Conservation (phyloP, 1,140 invertebrate genomes). For the Heliothis virescens region DNA sequence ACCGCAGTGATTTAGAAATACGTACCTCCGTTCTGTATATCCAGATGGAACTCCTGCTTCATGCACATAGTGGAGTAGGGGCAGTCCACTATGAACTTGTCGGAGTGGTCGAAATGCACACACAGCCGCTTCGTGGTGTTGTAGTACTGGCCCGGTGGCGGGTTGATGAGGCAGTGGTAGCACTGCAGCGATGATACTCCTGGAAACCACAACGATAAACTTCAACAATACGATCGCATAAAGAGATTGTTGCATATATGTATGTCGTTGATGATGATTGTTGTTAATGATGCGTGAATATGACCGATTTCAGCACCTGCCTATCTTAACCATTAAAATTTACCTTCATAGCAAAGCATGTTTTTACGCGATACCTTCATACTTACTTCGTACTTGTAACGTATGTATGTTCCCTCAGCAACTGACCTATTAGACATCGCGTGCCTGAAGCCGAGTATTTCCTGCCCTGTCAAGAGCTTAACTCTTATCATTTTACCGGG, state of each 20-base stretch:
- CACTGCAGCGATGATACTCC: constrained; percentile 85
- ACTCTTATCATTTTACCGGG: background rate
- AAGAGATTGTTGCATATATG: background rate
- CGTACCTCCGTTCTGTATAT: constrained; percentile 88
- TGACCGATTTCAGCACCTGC: too few species aligned
- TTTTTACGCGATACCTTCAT: too few species aligned
- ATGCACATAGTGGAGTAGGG: constrained; percentile 93
- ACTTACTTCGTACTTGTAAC: too few species aligned
- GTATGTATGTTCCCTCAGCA: too few species aligned
- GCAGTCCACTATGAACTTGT: constrained; percentile 90
- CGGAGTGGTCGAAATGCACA: constrained; percentile 90
- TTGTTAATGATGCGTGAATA: too few species aligned
- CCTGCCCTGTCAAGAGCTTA: constrained; percentile 14
- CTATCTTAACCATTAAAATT: too few species aligned
- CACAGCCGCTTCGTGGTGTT: constrained; percentile 88
- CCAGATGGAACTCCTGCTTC: constrained; percentile 89
- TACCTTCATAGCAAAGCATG: too few species aligned
- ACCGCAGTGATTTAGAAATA: background rate
- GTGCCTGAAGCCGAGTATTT: constrained; percentile 5
- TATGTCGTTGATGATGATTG: too few species aligned
- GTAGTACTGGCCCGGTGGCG: constrained; percentile 78
- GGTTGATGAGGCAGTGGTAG: constrained; percentile 89
- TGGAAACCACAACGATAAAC: constrained; percentile 59
- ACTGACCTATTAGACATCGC: constrained; percentile 22
- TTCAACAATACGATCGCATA: background rate